Conservation (phyloP, 1,140 invertebrate genomes). For the Wasmannia auropunctata region DNA sequence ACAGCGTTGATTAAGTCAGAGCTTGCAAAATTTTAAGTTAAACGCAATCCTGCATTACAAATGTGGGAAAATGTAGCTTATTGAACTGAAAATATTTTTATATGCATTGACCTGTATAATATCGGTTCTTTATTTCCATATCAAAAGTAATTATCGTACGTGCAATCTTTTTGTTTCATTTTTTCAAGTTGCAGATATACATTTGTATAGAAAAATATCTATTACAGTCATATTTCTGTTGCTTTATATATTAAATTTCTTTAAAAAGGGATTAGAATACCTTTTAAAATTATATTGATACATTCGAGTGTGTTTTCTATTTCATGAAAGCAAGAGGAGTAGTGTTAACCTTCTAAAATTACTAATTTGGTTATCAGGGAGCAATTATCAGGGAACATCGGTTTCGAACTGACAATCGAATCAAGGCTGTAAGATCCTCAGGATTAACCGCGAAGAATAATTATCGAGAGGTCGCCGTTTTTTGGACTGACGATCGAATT, state of each 20-base stretch:
- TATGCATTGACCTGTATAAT: background rate
- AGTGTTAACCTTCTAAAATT: background rate
- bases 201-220: background rate
- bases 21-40: background rate
- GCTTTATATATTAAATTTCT: background rate
- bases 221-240: background rate
- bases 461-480: conserved; percentile 12
- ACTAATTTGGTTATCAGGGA: background rate
- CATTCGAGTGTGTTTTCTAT: background rate
- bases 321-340: background rate
- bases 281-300: background rate
- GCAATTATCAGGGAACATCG: background rate
- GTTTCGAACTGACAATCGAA: background rate
- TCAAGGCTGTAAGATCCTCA: background rate
- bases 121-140: background rate
- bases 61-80: background rate
- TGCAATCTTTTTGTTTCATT: background rate
- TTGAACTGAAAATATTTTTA: background rate
- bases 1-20: conserved; percentile 21
- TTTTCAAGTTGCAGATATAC: background rate
- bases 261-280: background rate
- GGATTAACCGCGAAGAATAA: background rate
- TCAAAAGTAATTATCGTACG: background rate
- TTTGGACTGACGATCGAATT: conserved; percentile 35
- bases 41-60: background rate